phyloP scores from a whole-genome alignment of 92 coral and sea anemone genomes.

The Scolanthus callimorphus region DNA sequence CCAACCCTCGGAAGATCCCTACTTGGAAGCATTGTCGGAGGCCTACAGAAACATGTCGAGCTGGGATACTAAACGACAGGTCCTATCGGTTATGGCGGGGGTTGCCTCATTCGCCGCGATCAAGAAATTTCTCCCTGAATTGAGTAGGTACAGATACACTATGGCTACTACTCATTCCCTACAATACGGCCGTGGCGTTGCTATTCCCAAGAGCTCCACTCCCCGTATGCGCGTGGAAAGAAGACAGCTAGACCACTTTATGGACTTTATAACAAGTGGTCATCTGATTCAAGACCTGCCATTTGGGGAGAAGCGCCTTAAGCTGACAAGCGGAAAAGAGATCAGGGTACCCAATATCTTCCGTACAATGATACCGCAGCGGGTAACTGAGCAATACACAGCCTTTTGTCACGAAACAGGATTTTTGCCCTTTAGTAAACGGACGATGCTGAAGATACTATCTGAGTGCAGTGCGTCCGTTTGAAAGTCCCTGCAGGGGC shows the following conservation, averaged over 20 bases:
- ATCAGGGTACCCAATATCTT: neutral
- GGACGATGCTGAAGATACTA: constrained; percentile 8
- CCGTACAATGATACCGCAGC: constrained; percentile 1
- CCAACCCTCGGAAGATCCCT: no score
- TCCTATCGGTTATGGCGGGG: constrained; percentile 1
- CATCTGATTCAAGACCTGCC: constrained; percentile 5
- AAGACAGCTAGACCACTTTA: constrained; percentile 2
- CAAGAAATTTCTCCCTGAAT: neutral
- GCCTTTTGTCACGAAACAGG: neutral
- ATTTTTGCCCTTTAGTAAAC: constrained; percentile 6
- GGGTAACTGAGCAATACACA: neutral
- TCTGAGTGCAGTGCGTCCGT: constrained; percentile 12
- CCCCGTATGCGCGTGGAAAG: neutral
- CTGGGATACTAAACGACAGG: constrained; percentile 1
- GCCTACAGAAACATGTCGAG: neutral
- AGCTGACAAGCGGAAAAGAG: neutral
- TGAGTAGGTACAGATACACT: neutral
- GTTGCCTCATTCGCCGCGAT: neutral
- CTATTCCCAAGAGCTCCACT: neutral
- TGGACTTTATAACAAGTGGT: constrained; percentile 1
- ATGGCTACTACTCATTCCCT: neutral
- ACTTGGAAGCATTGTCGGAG: neutral
- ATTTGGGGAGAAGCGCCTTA: neutral
- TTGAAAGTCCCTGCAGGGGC: no score
- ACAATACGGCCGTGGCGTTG: neutral